phyloP scores from a whole-genome alignment of 2,797 vertebrate species.

The Cetoscarus ocellatus region DNA sequence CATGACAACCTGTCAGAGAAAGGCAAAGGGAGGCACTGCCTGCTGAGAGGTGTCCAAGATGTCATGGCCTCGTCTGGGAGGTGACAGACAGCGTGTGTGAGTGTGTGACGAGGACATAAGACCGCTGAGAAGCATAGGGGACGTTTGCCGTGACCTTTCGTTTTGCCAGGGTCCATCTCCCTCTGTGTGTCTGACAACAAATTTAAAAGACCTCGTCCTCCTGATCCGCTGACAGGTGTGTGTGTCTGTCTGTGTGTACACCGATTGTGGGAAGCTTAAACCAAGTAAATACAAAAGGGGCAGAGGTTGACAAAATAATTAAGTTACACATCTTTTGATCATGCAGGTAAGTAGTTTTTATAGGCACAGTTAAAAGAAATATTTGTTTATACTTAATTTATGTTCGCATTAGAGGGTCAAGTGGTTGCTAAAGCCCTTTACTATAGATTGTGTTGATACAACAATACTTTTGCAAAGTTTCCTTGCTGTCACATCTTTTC shows the following conservation, averaged over 20 bases:
- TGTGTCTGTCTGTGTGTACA: conserved; percentile 20
- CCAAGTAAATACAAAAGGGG: background rate
- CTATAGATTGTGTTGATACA: too few relatives aligned
- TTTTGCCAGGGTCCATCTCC: conserved; percentile 64
- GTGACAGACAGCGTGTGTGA: conserved; percentile 78
- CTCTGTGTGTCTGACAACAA: conserved; percentile 73
- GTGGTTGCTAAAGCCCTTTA: too few relatives aligned
- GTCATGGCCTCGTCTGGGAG: conserved; percentile 70
- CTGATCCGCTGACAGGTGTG: conserved; percentile 62
- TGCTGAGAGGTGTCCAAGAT: conserved; percentile 72
- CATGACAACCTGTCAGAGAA: conserved; percentile 72
- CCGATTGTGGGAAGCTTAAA: conserved; percentile 21
- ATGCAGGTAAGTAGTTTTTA: background rate
- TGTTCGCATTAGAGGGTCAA: background rate
- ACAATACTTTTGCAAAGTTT: too few relatives aligned
- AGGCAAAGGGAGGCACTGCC: conserved; percentile 52
- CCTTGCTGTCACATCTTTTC: too few relatives aligned
- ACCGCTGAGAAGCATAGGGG: conserved; percentile 73
- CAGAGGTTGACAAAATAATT: background rate
- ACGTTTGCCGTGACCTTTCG: conserved; percentile 79
- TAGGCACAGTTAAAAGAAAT: background rate
- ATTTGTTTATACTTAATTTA: too few relatives aligned
- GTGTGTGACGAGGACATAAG: conserved; percentile 76
- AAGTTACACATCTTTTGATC: background rate
- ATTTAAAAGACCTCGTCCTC: conserved; percentile 63